Conservation (phyloP, 1,140 invertebrate genomes). For the Eupristina koningsbergeri region DNA sequence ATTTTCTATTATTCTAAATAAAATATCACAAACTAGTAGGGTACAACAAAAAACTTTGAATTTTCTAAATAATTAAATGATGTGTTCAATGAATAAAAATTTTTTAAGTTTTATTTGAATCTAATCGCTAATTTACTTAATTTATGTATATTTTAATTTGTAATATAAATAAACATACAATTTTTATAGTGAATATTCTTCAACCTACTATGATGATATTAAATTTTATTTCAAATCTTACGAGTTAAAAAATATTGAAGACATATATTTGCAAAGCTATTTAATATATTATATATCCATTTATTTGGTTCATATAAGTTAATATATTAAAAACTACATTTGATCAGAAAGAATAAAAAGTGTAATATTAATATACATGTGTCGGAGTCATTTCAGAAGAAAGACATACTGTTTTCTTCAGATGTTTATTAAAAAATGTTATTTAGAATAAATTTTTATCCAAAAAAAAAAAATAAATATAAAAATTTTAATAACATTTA, state of each 20-base stretch:
- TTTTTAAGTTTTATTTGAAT: background rate
- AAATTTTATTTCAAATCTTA: background rate
- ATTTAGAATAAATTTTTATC: too few species aligned
- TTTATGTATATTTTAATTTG: background rate
- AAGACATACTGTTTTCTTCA: too few species aligned
- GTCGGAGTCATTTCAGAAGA: too few species aligned
- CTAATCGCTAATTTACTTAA: background rate
- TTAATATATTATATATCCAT: background rate
- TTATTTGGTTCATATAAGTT: background rate
- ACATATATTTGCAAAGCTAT: background rate
- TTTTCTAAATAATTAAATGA: background rate
- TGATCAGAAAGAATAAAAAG: too few species aligned
- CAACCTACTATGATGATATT: background rate
- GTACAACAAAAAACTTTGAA: background rate
- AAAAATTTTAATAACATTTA: too few species aligned
- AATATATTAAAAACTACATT: background rate
- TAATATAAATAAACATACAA: background rate
- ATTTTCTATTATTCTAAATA: background rate
- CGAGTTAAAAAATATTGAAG: background rate
- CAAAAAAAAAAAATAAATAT: too few species aligned
- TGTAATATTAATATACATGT: too few species aligned
- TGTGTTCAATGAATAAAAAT: background rate
- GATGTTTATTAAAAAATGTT: too few species aligned
- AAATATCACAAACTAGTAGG: background rate
- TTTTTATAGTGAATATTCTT: background rate